These are phyloP conservation scores for Elephantulus edwardii DNA, from an alignment of 2,113 vertebrate genomes.

Conservation along the genomic window DNA sequence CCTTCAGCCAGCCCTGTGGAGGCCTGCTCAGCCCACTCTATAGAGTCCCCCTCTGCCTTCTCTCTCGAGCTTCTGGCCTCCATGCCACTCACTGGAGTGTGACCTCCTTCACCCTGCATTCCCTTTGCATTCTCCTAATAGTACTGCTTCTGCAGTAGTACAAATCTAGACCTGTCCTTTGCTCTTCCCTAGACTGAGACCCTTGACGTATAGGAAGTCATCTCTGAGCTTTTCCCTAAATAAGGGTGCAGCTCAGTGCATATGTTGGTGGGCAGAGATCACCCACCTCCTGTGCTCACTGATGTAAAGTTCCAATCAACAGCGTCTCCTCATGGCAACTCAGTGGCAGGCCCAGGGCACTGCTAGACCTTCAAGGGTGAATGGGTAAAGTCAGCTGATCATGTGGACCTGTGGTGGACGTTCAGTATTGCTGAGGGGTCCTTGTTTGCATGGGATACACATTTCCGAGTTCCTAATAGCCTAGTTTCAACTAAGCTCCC, in stretches of 20 bases:
- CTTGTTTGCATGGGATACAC: background rate
- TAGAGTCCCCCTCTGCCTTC: too few relatives aligned
- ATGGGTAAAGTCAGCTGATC: background rate
- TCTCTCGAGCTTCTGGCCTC: background rate
- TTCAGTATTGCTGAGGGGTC: background rate
- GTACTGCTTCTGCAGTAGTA: background rate
- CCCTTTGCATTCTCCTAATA: background rate
- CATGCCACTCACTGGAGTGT: background rate
- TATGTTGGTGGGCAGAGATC: too few relatives aligned
- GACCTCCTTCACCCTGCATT: too few relatives aligned
- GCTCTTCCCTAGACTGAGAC: background rate
- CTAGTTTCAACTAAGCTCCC: background rate
- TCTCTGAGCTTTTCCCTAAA: background rate
- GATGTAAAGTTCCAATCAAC: background rate
- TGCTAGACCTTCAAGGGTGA: fast-evolving
- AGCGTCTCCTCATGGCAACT: background rate
- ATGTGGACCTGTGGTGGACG: background rate
- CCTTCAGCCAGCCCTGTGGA: background rate
- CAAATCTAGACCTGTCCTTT: background rate
- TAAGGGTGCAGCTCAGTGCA: background rate
- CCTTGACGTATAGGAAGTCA: background rate
- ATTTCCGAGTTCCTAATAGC: background rate
- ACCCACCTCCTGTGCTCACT: background rate
- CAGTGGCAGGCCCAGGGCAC: background rate
- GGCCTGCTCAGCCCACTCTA: too few relatives aligned